Evolutionary conservation across 2,113 vertebrate genomes (phyloP).

Genomic region (Garra rufa): DNA sequence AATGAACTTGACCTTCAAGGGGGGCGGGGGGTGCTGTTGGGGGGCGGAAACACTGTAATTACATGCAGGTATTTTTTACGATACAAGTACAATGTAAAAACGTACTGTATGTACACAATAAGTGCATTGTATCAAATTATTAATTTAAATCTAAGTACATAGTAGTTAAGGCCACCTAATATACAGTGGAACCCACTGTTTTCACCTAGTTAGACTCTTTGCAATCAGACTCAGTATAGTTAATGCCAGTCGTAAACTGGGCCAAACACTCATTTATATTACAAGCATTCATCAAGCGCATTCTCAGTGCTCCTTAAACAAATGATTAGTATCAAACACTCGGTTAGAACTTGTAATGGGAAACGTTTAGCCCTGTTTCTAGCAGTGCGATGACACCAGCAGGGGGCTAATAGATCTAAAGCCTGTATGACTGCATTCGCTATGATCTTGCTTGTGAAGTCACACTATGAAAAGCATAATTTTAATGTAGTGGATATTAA

Average conservation of each 20-base stretch:
- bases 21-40: too few species aligned
- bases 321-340: constrained; percentile 27
- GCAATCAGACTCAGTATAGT: not conserved
- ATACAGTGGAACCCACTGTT: too few species aligned
- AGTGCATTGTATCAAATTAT: too few species aligned
- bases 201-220: not conserved
- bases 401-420: constrained; percentile 35
- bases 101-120: too few species aligned
- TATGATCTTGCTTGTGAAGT: constrained; percentile 30
- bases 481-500: constrained; percentile 24
- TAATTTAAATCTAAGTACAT: too few species aligned
- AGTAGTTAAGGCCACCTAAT: too few species aligned
- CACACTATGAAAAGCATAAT: constrained; percentile 28
- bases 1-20: too few species aligned
- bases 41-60: too few species aligned
- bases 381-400: constrained; percentile 1
- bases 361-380: constrained; percentile 5
- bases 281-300: not conserved
- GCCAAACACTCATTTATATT: not conserved
- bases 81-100: too few species aligned
- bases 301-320: constrained; percentile 8
- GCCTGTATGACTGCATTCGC: constrained; percentile 27
- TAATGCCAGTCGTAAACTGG: not conserved
- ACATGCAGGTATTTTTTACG: too few species aligned
- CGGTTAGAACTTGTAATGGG: constrained; percentile 2